These are phyloP conservation scores for Steinernema scapterisci DNA, from an alignment of 2,888 invertebrate species.

Conservation along the genomic window DNA sequence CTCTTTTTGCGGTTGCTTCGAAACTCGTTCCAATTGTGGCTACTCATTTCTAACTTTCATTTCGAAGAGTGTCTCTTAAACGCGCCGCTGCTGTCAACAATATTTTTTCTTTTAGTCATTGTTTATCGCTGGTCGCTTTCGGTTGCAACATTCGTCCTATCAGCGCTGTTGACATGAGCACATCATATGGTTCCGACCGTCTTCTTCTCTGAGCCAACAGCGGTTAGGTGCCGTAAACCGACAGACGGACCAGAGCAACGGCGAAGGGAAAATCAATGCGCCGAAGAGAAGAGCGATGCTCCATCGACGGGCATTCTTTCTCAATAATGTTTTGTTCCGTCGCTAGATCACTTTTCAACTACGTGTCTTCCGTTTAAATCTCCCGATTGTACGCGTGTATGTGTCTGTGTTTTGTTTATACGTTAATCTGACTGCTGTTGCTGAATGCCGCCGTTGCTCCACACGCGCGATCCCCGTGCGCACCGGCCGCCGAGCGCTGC, in stretches of 20 bases:
- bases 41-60: too few relatives aligned
- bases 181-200: conserved; percentile 3
- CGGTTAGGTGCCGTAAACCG: conserved; percentile 31
- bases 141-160: too few relatives aligned
- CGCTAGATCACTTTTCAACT: neutral
- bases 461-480: neutral
- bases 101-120: too few relatives aligned
- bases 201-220: neutral
- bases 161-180: too few relatives aligned
- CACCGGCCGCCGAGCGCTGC: neutral
- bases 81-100: too few relatives aligned
- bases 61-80: too few relatives aligned
- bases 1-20: too few relatives aligned
- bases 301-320: too few relatives aligned
- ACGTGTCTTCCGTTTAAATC: neutral
- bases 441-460: neutral
- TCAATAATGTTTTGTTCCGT: neutral
- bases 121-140: too few relatives aligned
- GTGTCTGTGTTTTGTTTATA: neutral
- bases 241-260: conserved; percentile 23
- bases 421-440: neutral
- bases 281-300: conserved; percentile 12
- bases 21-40: too few relatives aligned
- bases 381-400: neutral
- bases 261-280: conserved; percentile 20